Evolutionary conservation across 2,797 vertebrate genomes (phyloP).

Genomic region (Gymnodraco acuticeps): DNA sequence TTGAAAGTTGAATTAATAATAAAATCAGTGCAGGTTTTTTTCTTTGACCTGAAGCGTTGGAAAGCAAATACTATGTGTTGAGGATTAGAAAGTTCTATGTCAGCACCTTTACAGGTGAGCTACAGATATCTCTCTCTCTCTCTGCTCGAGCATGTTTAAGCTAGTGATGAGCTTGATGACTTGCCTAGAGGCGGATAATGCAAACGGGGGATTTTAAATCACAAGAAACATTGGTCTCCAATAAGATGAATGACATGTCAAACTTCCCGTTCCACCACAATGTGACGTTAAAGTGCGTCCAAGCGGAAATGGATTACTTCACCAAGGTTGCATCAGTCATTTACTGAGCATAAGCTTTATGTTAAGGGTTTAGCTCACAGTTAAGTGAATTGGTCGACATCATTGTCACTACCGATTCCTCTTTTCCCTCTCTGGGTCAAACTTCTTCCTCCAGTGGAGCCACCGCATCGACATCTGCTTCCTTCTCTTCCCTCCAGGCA

Average conservation of each 20-base stretch:
- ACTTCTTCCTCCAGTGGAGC: constrained; percentile 1
- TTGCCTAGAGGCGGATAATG: not conserved
- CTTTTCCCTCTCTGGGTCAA: constrained; percentile 14
- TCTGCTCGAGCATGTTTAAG: constrained; percentile 50
- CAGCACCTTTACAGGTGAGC: not conserved
- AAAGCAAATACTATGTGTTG: not conserved
- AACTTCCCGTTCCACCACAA: constrained; percentile 9
- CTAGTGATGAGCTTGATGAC: constrained; percentile 38
- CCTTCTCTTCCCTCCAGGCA: constrained; percentile 8
- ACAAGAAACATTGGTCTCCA: constrained; percentile 5
- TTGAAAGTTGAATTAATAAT: not conserved
- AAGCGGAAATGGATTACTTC: constrained; percentile 17
- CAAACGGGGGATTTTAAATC: constrained; percentile 21
- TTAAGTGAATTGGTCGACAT: constrained; percentile 4
- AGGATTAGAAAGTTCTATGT: not conserved
- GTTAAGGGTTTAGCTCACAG: constrained; percentile 25
- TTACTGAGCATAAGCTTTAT: not conserved
- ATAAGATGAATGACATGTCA: not conserved
- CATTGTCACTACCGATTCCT: constrained; percentile 1
- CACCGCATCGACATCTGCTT: constrained; percentile 18
- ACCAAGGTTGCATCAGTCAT: not conserved
- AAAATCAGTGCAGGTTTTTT: not conserved
- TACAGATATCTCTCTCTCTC: constrained; percentile 24
- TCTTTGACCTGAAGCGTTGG: not conserved
- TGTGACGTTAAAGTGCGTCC: not conserved